phyloP scores from a whole-genome alignment of 2,797 vertebrate species.

The Florisuga fusca region DNA sequence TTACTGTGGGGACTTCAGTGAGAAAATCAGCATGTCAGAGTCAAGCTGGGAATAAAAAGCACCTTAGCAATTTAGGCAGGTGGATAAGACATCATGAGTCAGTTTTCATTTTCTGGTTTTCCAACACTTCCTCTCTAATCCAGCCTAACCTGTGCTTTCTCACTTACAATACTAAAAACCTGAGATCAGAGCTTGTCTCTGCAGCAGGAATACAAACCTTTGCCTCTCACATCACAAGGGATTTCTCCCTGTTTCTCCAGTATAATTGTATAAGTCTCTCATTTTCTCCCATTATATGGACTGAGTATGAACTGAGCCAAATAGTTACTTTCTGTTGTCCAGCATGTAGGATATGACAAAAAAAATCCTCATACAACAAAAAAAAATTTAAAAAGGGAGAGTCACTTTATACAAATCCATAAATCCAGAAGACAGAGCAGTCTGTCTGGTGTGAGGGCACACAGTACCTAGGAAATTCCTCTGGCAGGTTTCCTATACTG shows the following conservation, averaged over 20 bases:
- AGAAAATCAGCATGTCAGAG: not conserved
- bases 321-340: not conserved
- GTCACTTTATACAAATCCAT: not conserved
- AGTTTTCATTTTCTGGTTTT: not conserved
- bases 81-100: not conserved
- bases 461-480: not conserved
- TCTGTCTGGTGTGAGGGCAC: not conserved
- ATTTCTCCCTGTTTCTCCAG: not conserved
- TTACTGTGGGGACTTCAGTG: not conserved
- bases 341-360: not conserved
- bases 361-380: fast-evolving
- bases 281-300: not conserved
- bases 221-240: not conserved
- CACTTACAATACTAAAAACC: not conserved
- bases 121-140: not conserved
- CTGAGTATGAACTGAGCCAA: not conserved
- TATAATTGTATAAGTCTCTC: not conserved
- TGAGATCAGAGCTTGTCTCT: not conserved
- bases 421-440: not conserved
- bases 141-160: not conserved
- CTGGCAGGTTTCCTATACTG: not conserved
- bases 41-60: not conserved
- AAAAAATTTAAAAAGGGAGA: not conserved
- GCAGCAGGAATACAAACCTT: not conserved
- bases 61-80: not conserved